Conservation (phyloP, 1,140 invertebrate species). For the Aphelinus atriplicis region DNA sequence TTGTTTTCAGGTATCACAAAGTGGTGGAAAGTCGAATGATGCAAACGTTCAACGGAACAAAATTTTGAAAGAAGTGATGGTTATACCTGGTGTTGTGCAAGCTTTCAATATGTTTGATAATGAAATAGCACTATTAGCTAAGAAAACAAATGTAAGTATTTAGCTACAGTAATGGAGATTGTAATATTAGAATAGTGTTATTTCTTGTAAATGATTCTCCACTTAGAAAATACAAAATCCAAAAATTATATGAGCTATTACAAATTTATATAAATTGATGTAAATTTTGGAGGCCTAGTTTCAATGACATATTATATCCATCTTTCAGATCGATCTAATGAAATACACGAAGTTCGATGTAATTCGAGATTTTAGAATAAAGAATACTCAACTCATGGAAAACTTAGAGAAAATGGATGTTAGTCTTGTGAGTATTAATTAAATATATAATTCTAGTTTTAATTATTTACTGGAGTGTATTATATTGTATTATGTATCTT, state of each 20-base stretch:
- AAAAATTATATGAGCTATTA: too few species aligned
- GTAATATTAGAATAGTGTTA: constrained; percentile 1
- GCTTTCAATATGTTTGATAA: constrained; percentile 72
- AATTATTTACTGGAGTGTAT: too few species aligned
- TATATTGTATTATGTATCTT: too few species aligned
- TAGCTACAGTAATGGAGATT: not conserved
- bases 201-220: not conserved
- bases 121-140: constrained; percentile 67
- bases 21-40: constrained; percentile 57
- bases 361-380: constrained; percentile 69
- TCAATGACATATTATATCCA: constrained; percentile 17
- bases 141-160: constrained; percentile 66
- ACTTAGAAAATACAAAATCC: too few species aligned
- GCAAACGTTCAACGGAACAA: constrained; percentile 65
- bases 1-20: constrained; percentile 53
- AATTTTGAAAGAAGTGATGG: constrained; percentile 69
- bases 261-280: too few species aligned
- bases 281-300: too few species aligned
- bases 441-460: too few species aligned
- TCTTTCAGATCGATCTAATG: constrained; percentile 60
- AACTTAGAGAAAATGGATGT: constrained; percentile 61
- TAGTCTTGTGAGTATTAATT: constrained; percentile 50
- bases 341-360: constrained; percentile 68
- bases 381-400: constrained; percentile 62
- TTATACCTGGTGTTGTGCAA: constrained; percentile 69